Base-by-base conservation (phyloP, 2,797 vertebrate species). In the Microctenopoma steveboyesi region DNA sequence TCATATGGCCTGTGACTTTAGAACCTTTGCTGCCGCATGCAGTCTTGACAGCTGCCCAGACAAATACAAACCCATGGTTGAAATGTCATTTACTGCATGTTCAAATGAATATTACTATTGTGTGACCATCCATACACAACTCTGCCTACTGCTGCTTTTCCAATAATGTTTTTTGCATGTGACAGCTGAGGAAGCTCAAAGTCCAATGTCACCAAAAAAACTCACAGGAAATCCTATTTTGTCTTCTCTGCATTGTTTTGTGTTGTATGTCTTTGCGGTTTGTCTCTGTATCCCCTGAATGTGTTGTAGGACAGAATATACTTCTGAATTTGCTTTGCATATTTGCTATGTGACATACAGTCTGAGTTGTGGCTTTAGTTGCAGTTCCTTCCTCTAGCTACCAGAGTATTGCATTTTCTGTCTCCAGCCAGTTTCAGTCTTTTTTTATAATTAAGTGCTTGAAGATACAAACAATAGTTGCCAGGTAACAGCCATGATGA, bases 1-100 rank as follows among this genome's bases (percentile, higher is more conserved):
- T 85, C 85, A 71, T 66, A 67, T 65, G 69, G 70, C 53, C 64
- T 77, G 35, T 68, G 57, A 81, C 79, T 77, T 64, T 22, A 66
- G 46, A 79, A 64, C 67, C 67, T 79, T 72, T 49, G 40, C 16
- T 66, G 76, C 71, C 69, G 46, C 49, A 74, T 65, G 74, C 69
- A 52, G 64, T 65, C 62, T 27, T 6, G 22, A 67, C 18, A 54
- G 35, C 59, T 51, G 69, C 7, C 30, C 30, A 46, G 18, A 77
- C 40, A 47, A 16, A 25, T 53, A 45, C 48, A 25, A 35, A 45
- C 50, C 79, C n/a, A 9, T 27, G 25, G 52, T 70, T 35, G 16
- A 76, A 81, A 78, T 66, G 53, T 14, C 64, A 74, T 58, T 64
- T 15, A 73, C 50, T 55, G 72, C 42, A 57, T 67, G 65, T 68